phyloP scores from a whole-genome alignment of 2,113 vertebrate species.

The Phrynocephalus versicolor region DNA sequence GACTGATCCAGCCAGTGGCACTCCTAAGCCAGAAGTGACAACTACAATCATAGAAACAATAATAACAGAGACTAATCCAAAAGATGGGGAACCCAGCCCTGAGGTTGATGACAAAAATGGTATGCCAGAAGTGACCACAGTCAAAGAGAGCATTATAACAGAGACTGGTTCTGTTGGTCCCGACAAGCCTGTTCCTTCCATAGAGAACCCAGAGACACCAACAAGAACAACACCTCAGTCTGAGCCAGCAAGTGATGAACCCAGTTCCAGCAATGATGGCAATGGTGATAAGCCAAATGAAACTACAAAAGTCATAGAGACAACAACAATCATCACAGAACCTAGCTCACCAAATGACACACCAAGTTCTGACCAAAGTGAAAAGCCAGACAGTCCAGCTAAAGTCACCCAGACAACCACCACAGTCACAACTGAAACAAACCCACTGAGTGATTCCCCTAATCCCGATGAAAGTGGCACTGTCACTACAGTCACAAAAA shows the following conservation, averaged over 20 bases:
- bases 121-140: neutral
- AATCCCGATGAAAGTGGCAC: conserved; percentile 5
- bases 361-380: conserved; percentile 4
- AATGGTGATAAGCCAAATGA: neutral
- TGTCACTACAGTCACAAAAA: conserved; percentile 1
- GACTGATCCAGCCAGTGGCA: neutral
- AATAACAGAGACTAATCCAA: neutral
- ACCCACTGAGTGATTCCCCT: conserved; percentile 13
- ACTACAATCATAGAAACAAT: neutral
- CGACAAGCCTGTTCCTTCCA: neutral
- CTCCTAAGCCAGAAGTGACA: neutral
- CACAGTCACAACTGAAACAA: conserved; percentile 14
- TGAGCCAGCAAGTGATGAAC: conserved; percentile 4
- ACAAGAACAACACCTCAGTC: neutral
- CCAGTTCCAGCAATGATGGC: neutral
- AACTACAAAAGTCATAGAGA: conserved; percentile 7
- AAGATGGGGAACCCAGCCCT: neutral
- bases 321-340: neutral
- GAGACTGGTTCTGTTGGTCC: neutral
- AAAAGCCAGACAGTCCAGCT: neutral
- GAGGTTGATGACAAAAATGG: neutral
- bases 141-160: neutral
- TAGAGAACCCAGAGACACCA: neutral
- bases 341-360: neutral
- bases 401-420: conserved; percentile 10